Percentiles rank a stretch among this genome's conserved stretches.
Conservation (phyloP, 2,113 vertebrate genomes). For the Alectura lathami region DNA sequence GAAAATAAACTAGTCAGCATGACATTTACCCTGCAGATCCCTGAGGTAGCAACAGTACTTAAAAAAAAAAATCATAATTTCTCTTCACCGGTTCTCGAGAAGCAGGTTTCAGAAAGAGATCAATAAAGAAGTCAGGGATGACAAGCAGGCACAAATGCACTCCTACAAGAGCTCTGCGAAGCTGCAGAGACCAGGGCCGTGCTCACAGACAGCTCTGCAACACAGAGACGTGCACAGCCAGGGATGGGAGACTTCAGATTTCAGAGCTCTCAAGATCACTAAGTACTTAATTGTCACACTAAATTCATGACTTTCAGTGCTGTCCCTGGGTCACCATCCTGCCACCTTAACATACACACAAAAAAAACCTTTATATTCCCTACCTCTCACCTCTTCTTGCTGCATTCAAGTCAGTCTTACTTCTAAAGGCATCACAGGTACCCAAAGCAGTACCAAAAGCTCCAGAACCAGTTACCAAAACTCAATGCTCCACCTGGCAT, state of each 20-base stretch:
- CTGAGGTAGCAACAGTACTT: not conserved
- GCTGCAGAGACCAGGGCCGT: not conserved
- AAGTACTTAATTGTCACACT: not conserved
- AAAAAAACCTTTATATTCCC: not conserved
- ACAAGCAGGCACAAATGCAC: not conserved
- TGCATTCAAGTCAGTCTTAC: not conserved
- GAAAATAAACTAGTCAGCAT: not conserved
- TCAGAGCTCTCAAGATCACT: not conserved
- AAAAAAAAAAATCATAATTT: not conserved
- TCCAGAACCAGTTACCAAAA: not conserved
- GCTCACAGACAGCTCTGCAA: fast-evolving
- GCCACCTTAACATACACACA: not conserved
- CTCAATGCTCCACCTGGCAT: not conserved
- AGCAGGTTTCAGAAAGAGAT: not conserved
- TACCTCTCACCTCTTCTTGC: not conserved
- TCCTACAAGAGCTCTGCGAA: not conserved
- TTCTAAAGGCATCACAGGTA: not conserved
- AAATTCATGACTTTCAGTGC: not conserved
- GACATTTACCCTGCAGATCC: not conserved
- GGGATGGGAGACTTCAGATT: not conserved
- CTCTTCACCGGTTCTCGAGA: not conserved
- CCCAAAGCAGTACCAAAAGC: not conserved
- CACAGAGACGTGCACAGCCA: fast-evolving
- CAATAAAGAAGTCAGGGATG: not conserved
- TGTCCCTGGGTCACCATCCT: not conserved